phyloP scores from a whole-genome alignment of 1,140 invertebrate species.

The Drosophila ohnishii region DNA sequence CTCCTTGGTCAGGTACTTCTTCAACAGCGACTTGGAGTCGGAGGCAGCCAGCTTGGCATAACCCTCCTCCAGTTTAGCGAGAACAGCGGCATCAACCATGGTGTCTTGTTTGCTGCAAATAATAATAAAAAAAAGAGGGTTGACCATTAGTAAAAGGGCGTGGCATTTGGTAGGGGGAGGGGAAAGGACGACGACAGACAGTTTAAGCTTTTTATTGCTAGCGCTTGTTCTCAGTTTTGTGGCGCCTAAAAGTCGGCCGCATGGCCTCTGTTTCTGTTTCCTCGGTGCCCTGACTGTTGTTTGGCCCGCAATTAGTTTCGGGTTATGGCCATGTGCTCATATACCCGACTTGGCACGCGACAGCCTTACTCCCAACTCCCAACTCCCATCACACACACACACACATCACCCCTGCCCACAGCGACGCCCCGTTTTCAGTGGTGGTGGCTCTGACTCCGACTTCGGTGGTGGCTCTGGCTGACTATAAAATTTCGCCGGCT shows the following conservation, averaged over 20 bases:
- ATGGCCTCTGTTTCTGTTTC: conserved; percentile 12
- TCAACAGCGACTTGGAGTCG: conserved; percentile 96
- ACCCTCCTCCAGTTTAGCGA: conserved; percentile 95
- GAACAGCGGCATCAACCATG: conserved; percentile 93
- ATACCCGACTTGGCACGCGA: conserved; percentile 48
- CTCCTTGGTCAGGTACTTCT: conserved; percentile 96
- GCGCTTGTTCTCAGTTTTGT: conserved; percentile 33
- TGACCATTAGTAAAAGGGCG: conserved; percentile 48
- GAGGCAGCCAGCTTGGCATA: conserved; percentile 93
- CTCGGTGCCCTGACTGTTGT: conserved; percentile 30
- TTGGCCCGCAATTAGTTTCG: conserved; percentile 58
- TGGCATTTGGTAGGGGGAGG: conserved; percentile 22
- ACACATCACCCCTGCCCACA: conserved; percentile 1
- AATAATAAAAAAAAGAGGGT: conserved; percentile 23
- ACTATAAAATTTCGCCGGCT: conserved; percentile 70
- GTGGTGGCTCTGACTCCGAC: conserved; percentile 50
- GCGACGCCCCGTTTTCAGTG: conserved; percentile 18
- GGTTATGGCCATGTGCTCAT: conserved; percentile 53
- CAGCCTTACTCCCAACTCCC: conserved; percentile 2
- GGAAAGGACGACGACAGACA: conserved; percentile 6
- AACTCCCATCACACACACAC: background rate
- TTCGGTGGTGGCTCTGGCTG: conserved; percentile 48
- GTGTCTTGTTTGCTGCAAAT: conserved; percentile 87
- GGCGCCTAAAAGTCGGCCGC: conserved; percentile 70
- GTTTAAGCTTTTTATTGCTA: conserved; percentile 19